A percentile compares a stretch with the other conserved stretches of the same genome.
These are phyloP conservation scores for Vombatus ursinus DNA, from an alignment of 2,113 vertebrate genomes.

Conservation along the genomic window DNA sequence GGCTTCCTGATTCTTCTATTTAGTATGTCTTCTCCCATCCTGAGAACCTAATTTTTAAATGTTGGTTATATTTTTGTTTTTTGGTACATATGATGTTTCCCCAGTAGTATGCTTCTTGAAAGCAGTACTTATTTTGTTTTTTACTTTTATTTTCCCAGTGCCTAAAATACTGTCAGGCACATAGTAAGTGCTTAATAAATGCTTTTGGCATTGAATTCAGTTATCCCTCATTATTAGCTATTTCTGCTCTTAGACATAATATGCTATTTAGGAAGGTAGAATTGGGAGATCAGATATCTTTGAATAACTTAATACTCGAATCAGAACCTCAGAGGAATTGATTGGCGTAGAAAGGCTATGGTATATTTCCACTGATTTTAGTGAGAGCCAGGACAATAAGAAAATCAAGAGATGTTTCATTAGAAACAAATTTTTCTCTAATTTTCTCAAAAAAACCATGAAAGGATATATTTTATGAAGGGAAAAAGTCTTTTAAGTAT, in stretches of 20 bases:
- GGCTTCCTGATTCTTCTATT: background rate
- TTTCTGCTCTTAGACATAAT: background rate
- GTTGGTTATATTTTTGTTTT: background rate
- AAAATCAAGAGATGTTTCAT: constrained; percentile 65
- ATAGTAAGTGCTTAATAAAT: background rate
- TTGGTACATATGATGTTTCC: background rate
- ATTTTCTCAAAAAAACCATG: constrained; percentile 63
- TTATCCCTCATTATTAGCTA: background rate
- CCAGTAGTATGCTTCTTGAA: background rate
- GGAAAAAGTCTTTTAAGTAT: constrained; percentile 54
- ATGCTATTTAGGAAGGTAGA: background rate
- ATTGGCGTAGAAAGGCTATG: background rate
- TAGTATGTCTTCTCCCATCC: background rate
- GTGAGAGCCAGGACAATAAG: constrained; percentile 39
- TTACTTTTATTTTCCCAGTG: background rate
- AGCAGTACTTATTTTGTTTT: background rate
- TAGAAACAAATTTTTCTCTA: constrained; percentile 58
- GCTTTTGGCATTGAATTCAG: background rate
- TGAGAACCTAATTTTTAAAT: background rate
- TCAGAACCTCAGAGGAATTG: background rate
- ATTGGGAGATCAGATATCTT: background rate
- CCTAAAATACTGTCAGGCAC: background rate
- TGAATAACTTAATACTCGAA: constrained; percentile 34
- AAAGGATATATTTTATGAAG: constrained; percentile 67
- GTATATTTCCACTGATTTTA: background rate